Evolutionary conservation across 2,888 invertebrate species (phyloP), one percentile per base, ranked within the genome.

Genomic region (Leptopilina syphax): DNA sequence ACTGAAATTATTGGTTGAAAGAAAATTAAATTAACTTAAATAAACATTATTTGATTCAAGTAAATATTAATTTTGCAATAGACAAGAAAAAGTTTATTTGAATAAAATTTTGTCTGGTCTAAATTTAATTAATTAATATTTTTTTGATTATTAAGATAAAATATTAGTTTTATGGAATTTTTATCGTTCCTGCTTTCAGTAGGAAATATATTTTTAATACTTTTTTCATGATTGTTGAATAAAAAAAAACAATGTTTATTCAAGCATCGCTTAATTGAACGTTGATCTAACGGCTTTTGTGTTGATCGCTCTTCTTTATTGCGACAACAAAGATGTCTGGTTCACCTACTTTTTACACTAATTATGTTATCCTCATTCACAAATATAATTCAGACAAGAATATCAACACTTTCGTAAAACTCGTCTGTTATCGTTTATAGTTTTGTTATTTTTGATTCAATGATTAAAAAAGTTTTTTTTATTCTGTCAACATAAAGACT

Each of bases 231-330:
- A 68, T 68, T 50, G 18, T 27, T 44, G 44, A 44, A 8, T 27
- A 68, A 10, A 50, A 24, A 47, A 68, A 68, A 34, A 34, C 4
- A 4, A 50, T 50, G 47, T 50, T 70, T 70, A 70, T 70, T 60
- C 50, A 50, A 24, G 10, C 50, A 50, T 54, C 50, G 50, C 68
- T 24, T 70, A 70, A 10, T 44, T 50, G 24, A 76, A 65, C 54
- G 78, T 73, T 73, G 44, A 82, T 67, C 81, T 87, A 87, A 87
- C 87, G 85, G 86, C 85, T 83, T 80, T 41, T 83, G 83, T 85
- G 83, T 85, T 85, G 84, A 85, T 85, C 84, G 84, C 82, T 82
- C 68, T 65, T 65, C 34, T 65, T 70, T 70, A 54, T 67, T 67
- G 68, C 77, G 76, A 77, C 77, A 77, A 82, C 65, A 68, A 77